Evolutionary conservation across 2,797 vertebrate species (phyloP).

Genomic region (Eidolon dupreanum): DNA sequence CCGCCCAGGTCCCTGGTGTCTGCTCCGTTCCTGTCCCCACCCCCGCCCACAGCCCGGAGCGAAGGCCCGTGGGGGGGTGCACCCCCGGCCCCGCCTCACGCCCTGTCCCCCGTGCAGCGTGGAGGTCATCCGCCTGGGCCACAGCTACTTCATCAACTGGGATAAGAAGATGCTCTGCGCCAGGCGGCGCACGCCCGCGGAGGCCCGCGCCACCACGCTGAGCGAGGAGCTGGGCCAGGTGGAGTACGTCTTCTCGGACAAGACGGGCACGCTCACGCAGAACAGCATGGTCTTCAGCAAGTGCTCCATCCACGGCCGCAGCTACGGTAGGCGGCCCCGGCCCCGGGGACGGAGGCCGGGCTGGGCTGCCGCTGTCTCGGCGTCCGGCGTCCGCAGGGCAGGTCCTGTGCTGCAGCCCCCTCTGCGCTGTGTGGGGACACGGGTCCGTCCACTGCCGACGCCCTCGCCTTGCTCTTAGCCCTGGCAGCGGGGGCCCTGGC

Average conservation of each 20-base stretch:
- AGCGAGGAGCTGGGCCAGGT: slow-evolving; percentile 97
- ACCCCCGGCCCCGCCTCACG: background rate
- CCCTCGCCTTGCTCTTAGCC: background rate
- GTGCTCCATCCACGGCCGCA: slow-evolving; percentile 93
- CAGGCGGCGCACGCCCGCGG: slow-evolving; percentile 89
- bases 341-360: too few relatives aligned
- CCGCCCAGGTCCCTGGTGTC: slow-evolving; percentile 43
- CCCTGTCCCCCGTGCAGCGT: slow-evolving; percentile 86
- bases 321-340: slow-evolving; percentile 86
- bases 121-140: slow-evolving; percentile 96
- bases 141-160: slow-evolving; percentile 99
- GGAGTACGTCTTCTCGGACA: slow-evolving; percentile 97
- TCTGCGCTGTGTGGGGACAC: background rate
- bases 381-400: too few relatives aligned
- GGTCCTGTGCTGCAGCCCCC: too few relatives aligned
- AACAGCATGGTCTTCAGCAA: slow-evolving; percentile 98
- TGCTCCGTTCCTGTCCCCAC: background rate
- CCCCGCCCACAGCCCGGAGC: slow-evolving; percentile 40
- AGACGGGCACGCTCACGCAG: slow-evolving; percentile 96
- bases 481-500: background rate
- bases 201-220: slow-evolving; percentile 95
- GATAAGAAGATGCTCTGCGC: slow-evolving; percentile 95
- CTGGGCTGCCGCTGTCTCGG: too few relatives aligned
- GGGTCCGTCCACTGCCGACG: background rate
- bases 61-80: background rate